phyloP scores from a whole-genome alignment of 2,888 invertebrate species.

The Bellardia bayeri region DNA sequence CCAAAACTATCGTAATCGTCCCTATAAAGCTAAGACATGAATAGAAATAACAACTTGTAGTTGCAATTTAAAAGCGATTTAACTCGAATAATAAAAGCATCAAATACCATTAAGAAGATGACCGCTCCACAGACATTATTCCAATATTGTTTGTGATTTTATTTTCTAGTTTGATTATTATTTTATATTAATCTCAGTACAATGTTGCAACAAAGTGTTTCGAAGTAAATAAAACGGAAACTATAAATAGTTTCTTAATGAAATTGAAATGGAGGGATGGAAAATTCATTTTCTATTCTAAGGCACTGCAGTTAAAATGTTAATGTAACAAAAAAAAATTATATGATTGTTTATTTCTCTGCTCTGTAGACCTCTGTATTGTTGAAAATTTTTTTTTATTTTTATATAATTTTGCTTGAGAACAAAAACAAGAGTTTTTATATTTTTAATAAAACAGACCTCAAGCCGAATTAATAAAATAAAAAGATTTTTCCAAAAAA shows the following conservation, averaged over 20 bases:
- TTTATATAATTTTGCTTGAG: too few relatives aligned
- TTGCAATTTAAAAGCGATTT: slow-evolving; percentile 74
- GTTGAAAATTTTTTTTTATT: too few relatives aligned
- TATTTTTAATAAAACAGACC: too few relatives aligned
- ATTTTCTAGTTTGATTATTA: slow-evolving; percentile 39
- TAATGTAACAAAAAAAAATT: too few relatives aligned
- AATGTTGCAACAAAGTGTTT: slow-evolving; percentile 7
- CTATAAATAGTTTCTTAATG: background rate
- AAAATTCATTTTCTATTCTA: too few relatives aligned
- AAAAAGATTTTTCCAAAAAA: too few relatives aligned
- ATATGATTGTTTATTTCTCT: too few relatives aligned
- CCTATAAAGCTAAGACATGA: slow-evolving; percentile 29
- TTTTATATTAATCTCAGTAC: slow-evolving; percentile 33
- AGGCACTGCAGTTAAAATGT: too few relatives aligned
- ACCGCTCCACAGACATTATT: slow-evolving; percentile 33
- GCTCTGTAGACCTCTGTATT: too few relatives aligned
- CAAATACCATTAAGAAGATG: slow-evolving; percentile 52
- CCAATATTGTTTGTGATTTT: slow-evolving; percentile 30
- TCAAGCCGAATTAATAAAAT: too few relatives aligned
- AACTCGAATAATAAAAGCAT: slow-evolving; percentile 67
- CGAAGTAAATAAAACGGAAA: background rate
- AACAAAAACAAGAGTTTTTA: too few relatives aligned
- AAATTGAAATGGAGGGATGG: background rate
- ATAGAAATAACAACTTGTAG: slow-evolving; percentile 57
- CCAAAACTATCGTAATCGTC: slow-evolving; percentile 20